Evolutionary conservation across 2,888 invertebrate genomes (phyloP), one percentile per base, ranked within the genome.

Genomic region (Cheilosia scutellata): DNA sequence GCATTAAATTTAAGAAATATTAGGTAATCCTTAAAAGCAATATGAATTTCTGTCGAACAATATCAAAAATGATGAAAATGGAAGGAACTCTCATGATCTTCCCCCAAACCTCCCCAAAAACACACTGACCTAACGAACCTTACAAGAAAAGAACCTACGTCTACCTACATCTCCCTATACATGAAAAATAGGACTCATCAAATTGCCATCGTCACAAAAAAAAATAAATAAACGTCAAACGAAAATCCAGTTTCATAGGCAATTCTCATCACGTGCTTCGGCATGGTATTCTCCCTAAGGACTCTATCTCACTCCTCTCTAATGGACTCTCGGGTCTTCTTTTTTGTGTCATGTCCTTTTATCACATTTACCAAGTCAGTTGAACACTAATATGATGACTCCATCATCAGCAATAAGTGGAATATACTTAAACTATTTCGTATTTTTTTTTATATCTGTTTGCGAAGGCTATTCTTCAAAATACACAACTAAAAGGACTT

Each of bases 251-350:
- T 40, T n/a, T 16, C 29, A 40, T 33, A 60, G 58, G 44, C 49
- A 60, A 60, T 60, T 71, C 58, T 7, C 13, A 51, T 65, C 65
- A 65, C 47, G 65, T 65, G 47, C 71, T 42, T 55, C 55, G 40
- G 55, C 16, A 42, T 25, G n/a, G 37, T 33, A 44, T 62, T 62
- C 44, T 25, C 2, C 4, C 58, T 13, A 7, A 37, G 25, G 37
- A 6, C 51, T 9, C 27, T 29, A 16, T n/a, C 31, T 16, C n/a
- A 25, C 13, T 33, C 63, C 6, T 6, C 9, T 7, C 25, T 51
- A 37, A 65, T 65, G 49, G 47, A 65, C 11, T 5, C 5, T 57
- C 33, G 31, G 9, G 6, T 20, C 5, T 58, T 42, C n/a, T 57
- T 9, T n/a, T 29, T 7, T 42, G 7, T 9, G 5, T 31, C 44